Percentiles rank a stretch among this genome's conserved stretches.
Conservation (phyloP, 2,113 vertebrate genomes). For the Accipiter cooperii region DNA sequence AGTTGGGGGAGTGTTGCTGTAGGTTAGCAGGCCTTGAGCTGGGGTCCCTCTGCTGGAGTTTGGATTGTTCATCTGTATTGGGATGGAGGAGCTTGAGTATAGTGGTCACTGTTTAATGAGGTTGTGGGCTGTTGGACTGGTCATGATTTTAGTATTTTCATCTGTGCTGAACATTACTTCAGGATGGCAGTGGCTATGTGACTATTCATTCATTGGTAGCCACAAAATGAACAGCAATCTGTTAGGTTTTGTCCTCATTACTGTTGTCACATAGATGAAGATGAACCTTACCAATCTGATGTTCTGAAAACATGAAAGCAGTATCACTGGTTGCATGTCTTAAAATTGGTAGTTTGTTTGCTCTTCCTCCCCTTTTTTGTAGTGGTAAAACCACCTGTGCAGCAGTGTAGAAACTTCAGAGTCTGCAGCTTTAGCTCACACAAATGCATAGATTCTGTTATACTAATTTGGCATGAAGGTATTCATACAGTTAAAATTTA, state of each 20-base stretch:
- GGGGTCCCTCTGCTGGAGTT: not conserved
- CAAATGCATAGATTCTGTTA: not conserved
- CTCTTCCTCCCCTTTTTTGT: not conserved
- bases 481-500: not conserved
- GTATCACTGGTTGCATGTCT: not conserved
- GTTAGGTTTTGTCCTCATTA: not conserved
- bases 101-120: not conserved
- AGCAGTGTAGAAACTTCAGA: not conserved
- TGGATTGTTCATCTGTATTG: rapidly evolving
- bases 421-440: not conserved
- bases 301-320: not conserved
- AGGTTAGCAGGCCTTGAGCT: not conserved
- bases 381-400: not conserved
- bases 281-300: not conserved
- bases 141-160: not conserved
- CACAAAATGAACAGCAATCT: not conserved
- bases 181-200: not conserved
- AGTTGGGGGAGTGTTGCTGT: rapidly evolving
- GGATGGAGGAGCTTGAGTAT: not conserved
- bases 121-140: not conserved
- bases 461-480: not conserved
- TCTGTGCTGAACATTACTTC: not conserved
- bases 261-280: not conserved
- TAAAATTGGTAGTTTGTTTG: not conserved
- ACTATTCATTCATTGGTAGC: not conserved